Evolutionary conservation across 2,888 invertebrate species (phyloP), one percentile per base, ranked within the genome.

Genomic region (Loripinus fragilis): DNA sequence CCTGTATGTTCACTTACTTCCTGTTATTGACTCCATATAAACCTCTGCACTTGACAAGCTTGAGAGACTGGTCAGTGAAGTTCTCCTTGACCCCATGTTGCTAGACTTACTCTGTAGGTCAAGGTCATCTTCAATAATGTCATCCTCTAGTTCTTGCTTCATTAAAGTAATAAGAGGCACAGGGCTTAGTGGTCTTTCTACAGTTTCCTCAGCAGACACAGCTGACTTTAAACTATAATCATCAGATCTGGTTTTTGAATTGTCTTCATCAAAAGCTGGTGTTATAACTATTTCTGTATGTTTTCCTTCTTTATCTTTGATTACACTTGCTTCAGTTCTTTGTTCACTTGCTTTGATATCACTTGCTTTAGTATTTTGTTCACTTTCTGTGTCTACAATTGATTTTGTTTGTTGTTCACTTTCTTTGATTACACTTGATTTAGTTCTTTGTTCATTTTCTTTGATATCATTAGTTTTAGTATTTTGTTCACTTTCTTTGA

Each of bases 11-110:
- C 38, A 60, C 60, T 60, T 20, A 60, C 60, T 60, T 17, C 60
- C 33, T 17, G 10, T 25, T n/a, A 67, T 25, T 25, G 68, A 72
- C 30, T 85, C 85, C 20, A 85, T 33, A 15, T 42, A 60, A 0
- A 85, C 74, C 10, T 85, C 85, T 65, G 78, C 76, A 77, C 82
- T 85, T 5, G 78, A 78, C 33, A 82, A 60, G 69, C 85, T 85
- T 25, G 85, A 82, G 25, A 85, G 48, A 71, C 85, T 85, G 0
- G 80, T 80, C 0, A 80, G 72, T 15, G 85, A 85, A 3, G 71
- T 35, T 68, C 78, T 74, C 30, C 85, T 80, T 35, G 76, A 20
- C 17, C 76, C 71, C 50, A 72, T n/a, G 41, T n/a, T 35, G 33
- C 64, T 70, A 17, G 33, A 55, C 33, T 33, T 23, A 52, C 50